A percentile compares a stretch with the other conserved stretches of the same genome.
phyloP scores from a whole-genome alignment of 2,113 vertebrate species.

The Chionodraco myersi region DNA sequence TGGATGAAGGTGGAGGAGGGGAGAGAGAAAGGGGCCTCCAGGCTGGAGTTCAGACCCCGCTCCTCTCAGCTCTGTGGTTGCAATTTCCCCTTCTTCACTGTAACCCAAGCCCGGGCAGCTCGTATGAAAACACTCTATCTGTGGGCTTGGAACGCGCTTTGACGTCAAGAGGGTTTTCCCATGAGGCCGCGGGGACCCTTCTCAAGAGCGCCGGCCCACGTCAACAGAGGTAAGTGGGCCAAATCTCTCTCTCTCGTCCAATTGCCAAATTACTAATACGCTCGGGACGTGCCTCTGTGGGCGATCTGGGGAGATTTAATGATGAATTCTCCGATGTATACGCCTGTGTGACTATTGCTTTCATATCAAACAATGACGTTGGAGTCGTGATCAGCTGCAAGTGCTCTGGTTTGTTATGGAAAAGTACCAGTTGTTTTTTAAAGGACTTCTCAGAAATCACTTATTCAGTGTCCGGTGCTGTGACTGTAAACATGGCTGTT shows the following conservation, averaged over 20 bases:
- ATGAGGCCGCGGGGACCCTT: slow-evolving; percentile 67
- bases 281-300: slow-evolving; percentile 4
- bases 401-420: background rate
- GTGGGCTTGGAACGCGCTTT: slow-evolving; percentile 55
- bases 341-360: background rate
- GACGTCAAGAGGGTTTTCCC: slow-evolving; percentile 80
- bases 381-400: slow-evolving; percentile 28
- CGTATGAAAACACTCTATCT: slow-evolving; percentile 76
- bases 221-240: slow-evolving; percentile 41
- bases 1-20: background rate
- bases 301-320: background rate
- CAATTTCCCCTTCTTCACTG: slow-evolving; percentile 75
- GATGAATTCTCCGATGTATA: background rate
- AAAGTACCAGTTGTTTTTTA: background rate
- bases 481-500: background rate
- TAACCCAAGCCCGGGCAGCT: slow-evolving; percentile 67
- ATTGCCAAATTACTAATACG: slow-evolving; percentile 23
- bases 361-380: slow-evolving; percentile 38
- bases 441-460: slow-evolving; percentile 21
- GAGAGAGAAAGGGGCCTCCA: slow-evolving; percentile 16
- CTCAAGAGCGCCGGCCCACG: slow-evolving; percentile 51
- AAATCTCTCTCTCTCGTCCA: slow-evolving; percentile 27
- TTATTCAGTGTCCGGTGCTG: background rate
- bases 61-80: slow-evolving; percentile 64
- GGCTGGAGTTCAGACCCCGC: slow-evolving; percentile 46